Evolutionary conservation across 92 coral and sea anemone species (phyloP).

Genomic region (Parazoanthus atlanticus): DNA sequence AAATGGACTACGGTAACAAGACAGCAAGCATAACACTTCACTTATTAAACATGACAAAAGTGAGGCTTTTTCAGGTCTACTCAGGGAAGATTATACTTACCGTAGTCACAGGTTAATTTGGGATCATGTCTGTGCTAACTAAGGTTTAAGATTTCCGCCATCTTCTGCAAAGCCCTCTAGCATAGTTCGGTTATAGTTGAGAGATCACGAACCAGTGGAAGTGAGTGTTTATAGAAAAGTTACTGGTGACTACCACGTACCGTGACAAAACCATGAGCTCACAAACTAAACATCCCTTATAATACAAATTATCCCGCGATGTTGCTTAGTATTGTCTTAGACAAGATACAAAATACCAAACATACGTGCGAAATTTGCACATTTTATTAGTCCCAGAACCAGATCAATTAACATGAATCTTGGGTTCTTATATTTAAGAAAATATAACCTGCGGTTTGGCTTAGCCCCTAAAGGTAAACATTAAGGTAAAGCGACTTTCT

Average conservation of each 20-base stretch:
- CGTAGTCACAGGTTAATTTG: neutral
- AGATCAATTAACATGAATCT: too few relatives aligned
- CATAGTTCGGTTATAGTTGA: neutral
- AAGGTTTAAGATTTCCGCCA: neutral
- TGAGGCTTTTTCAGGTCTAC: neutral
- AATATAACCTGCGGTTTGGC: too few relatives aligned
- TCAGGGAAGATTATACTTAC: neutral
- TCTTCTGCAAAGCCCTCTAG: neutral
- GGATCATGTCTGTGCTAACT: neutral
- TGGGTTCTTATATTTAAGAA: too few relatives aligned
- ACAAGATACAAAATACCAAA: too few relatives aligned
- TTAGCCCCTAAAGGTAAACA: too few relatives aligned
- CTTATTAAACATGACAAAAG: neutral
- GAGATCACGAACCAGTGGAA: neutral
- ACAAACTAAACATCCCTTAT: neutral
- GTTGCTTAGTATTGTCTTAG: neutral
- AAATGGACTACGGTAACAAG: neutral
- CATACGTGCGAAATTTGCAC: too few relatives aligned
- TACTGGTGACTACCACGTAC: neutral
- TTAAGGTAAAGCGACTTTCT: too few relatives aligned
- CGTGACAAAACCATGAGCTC: neutral
- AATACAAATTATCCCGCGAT: neutral
- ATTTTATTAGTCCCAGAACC: too few relatives aligned
- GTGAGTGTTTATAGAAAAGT: neutral
- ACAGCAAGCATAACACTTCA: too few relatives aligned